Base-by-base conservation (phyloP, 2,888 invertebrate genomes). In the Ormyrus pomaceus region DNA sequence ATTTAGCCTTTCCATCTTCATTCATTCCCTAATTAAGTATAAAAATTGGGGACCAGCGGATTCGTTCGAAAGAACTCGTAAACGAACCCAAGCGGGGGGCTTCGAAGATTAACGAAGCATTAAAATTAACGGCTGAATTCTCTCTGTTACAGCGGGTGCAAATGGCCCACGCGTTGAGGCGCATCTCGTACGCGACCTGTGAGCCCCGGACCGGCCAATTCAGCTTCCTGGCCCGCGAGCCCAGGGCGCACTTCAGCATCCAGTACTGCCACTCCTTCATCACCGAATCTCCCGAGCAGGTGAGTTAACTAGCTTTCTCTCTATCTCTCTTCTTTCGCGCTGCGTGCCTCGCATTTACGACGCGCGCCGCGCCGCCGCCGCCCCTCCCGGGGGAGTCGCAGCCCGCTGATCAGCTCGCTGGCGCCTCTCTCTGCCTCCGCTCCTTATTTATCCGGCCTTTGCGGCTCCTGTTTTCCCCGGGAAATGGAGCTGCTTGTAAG, bases 101-200 rank as follows among this genome's bases (percentile, higher is more conserved):
- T 19, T 1, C 19, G 19, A 19, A 1, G 19, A 19, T 19, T 2
- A 19, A 19, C 1, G 19, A 19, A 19, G 19, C 19, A 19, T 1
- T 2, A 19, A 19, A 19, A 19, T 19, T 19, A 1, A 19, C 19
- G 19, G 1, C 19, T 19, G 19, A 19, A 19, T 19, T 19, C 1
- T 19, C 19, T 19, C 19, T 79, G 84, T 92, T 92, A 1, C 93
- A 95, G 95, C 93, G 93, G 89, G 95, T 96, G 91, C 94, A 95
- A 91, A 96, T 96, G 96, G 95, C 95, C 87, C 96, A 96, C 92
- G 95, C 95, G 90, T 92, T 96, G 87, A 94, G 95, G 86, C 94
- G 96, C 90, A 96, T 96, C 88, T 95, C 96, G 87, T 96, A 95
- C 92, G 96, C 96, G 87, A 95, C 95, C 87, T 96, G 96, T 94